Conservation (phyloP, 2,797 vertebrate genomes). For the Epinephelus malabaricus region DNA sequence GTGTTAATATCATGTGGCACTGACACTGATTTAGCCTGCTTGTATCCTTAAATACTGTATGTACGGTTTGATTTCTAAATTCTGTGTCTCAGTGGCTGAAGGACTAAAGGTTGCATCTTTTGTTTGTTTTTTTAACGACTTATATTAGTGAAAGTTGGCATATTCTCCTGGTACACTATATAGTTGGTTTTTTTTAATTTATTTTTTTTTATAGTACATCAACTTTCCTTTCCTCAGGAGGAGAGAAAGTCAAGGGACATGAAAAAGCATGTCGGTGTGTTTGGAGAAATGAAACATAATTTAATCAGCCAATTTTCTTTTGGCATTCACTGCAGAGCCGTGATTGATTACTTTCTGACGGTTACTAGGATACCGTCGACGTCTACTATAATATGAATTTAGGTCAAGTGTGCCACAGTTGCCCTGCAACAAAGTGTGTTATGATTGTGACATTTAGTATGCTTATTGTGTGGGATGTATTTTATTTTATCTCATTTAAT, state of each 20-base stretch:
- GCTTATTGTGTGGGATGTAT: background rate
- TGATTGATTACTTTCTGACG: slow-evolving; percentile 30
- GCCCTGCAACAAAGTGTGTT: background rate
- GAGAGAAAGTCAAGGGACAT: background rate
- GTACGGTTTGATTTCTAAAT: slow-evolving; percentile 34
- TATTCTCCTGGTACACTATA: background rate
- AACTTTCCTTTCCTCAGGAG: background rate
- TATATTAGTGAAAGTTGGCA: no score
- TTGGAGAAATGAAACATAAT: slow-evolving; percentile 19
- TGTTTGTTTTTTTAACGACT: background rate
- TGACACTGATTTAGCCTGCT: slow-evolving; percentile 23
- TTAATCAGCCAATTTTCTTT: background rate
- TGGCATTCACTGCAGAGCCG: slow-evolving; percentile 28
- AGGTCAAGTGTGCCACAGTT: background rate
- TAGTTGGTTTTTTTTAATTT: background rate
- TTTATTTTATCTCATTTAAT: background rate
- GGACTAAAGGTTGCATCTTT: background rate
- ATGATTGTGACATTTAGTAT: slow-evolving; percentile 10
- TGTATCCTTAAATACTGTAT: slow-evolving; percentile 3
- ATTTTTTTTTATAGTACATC: background rate
- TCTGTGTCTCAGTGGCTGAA: slow-evolving; percentile 4
- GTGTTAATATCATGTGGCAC: slow-evolving; percentile 29
- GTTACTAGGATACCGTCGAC: slow-evolving; percentile 10
- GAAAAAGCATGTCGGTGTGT: background rate
- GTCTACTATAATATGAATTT: background rate